Conservation (phyloP, 2,113 vertebrate genomes). For the Arizona elegans region DNA sequence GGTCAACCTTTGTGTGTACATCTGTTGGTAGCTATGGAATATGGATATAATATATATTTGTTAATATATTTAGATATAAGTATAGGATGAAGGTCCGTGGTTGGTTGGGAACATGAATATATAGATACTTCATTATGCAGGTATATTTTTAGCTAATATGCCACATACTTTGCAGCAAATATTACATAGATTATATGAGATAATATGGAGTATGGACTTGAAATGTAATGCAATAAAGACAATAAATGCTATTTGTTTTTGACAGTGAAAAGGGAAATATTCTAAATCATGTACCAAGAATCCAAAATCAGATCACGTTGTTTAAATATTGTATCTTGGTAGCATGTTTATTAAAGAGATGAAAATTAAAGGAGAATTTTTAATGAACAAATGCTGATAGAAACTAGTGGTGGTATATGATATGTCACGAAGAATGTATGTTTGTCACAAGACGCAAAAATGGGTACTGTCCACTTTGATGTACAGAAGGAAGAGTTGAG, state of each 20-base stretch:
- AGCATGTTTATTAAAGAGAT: background rate
- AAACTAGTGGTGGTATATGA: background rate
- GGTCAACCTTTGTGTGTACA: background rate
- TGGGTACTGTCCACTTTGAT: background rate
- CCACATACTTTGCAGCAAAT: background rate
- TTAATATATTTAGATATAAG: background rate
- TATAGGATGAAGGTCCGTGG: background rate
- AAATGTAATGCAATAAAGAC: background rate
- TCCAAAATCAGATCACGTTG: background rate
- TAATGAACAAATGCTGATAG: background rate
- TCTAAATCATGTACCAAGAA: background rate
- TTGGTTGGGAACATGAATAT: background rate
- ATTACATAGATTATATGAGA: background rate
- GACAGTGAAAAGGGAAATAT: background rate
- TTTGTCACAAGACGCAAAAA: background rate
- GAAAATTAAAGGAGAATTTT: background rate
- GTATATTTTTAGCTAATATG: background rate
- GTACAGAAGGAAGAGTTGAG: background rate
- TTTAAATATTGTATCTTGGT: background rate
- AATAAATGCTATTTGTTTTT: background rate
- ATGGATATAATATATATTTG: background rate
- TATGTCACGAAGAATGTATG: background rate
- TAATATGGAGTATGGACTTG: background rate
- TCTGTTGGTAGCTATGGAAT: background rate
- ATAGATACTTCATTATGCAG: background rate